Percentiles rank a stretch among this genome's conserved stretches.
phyloP scores from a whole-genome alignment of 1,140 invertebrate genomes.

The Cephus cinctus region DNA sequence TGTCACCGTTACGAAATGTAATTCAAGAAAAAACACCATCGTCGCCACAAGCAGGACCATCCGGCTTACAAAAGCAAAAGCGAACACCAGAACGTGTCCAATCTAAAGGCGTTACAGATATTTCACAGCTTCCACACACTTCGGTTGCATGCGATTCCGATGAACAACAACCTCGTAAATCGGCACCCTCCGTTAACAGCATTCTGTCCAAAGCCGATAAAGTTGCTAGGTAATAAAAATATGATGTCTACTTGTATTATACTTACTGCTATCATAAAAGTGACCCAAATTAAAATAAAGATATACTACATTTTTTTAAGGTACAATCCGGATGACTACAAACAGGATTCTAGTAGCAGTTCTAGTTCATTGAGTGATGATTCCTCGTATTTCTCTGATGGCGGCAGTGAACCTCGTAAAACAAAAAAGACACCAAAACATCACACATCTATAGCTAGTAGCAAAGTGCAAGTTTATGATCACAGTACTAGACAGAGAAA shows the following conservation, averaged over 20 bases:
- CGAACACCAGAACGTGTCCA: neutral
- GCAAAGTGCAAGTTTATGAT: slow-evolving; percentile 44
- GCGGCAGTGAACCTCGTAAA: slow-evolving; percentile 18
- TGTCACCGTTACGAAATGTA: slow-evolving; percentile 7
- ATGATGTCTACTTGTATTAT: slow-evolving; percentile 4
- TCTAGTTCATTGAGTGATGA: slow-evolving; percentile 43
- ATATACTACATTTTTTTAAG: slow-evolving; percentile 24
- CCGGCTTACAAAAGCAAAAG: neutral
- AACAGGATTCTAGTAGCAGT: slow-evolving; percentile 33
- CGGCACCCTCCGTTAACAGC: slow-evolving; percentile 25
- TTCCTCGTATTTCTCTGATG: slow-evolving; percentile 48
- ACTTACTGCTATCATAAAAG: neutral
- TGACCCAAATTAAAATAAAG: neutral
- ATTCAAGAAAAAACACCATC: neutral
- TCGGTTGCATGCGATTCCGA: slow-evolving; percentile 25
- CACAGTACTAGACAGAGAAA: slow-evolving; percentile 36
- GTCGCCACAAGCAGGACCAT: neutral
- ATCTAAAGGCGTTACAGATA: neutral
- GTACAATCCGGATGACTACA: slow-evolving; percentile 47
- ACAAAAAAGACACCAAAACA: slow-evolving; percentile 24
- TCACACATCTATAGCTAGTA: slow-evolving; percentile 18
- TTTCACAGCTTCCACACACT: neutral
- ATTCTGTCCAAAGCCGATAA: slow-evolving; percentile 29
- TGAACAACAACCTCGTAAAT: slow-evolving; percentile 35
- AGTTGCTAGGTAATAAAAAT: slow-evolving; percentile 27